phyloP scores from a whole-genome alignment of 2,888 invertebrate genomes.

The Tryphoninae sp. region DNA sequence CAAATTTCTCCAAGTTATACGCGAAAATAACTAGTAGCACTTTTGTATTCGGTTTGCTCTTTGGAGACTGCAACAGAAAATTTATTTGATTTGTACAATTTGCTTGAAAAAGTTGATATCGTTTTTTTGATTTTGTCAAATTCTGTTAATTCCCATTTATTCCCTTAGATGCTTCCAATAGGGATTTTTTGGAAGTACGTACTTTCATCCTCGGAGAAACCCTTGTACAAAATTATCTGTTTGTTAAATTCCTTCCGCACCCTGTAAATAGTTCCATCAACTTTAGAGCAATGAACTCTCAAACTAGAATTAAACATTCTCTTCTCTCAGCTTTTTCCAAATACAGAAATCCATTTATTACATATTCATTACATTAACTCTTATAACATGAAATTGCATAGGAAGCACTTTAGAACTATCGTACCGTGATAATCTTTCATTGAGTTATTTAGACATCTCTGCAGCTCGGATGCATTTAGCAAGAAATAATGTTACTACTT shows the following conservation, averaged over 20 bases:
- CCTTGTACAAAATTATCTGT: conserved; percentile 70
- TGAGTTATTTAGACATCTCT: no score
- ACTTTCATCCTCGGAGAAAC: conserved; percentile 65
- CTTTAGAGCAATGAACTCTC: conserved; percentile 68
- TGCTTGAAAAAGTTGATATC: conserved; percentile 65
- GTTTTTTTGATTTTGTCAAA: conserved; percentile 61
- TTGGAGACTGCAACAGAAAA: conserved; percentile 61
- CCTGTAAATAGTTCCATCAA: conserved; percentile 67
- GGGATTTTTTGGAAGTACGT: conserved; percentile 66
- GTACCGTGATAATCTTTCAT: no score
- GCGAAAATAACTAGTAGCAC: no score
- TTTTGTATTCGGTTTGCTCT: no score
- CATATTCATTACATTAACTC: conserved; percentile 15
- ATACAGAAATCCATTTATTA: conserved; percentile 70
- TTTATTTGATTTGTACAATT: conserved; percentile 61
- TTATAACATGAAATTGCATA: no score
- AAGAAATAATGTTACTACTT: no score
- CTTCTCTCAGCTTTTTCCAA: conserved; percentile 65
- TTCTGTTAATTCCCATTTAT: conserved; percentile 64
- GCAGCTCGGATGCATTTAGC: no score
- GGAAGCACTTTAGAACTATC: no score
- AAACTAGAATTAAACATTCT: conserved; percentile 61
- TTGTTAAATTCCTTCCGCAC: conserved; percentile 67
- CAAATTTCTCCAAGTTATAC: no score
- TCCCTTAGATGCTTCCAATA: conserved; percentile 66